Base-by-base conservation (phyloP, 92 coral and sea anemone genomes). In the Micromussa lordhowensis region DNA sequence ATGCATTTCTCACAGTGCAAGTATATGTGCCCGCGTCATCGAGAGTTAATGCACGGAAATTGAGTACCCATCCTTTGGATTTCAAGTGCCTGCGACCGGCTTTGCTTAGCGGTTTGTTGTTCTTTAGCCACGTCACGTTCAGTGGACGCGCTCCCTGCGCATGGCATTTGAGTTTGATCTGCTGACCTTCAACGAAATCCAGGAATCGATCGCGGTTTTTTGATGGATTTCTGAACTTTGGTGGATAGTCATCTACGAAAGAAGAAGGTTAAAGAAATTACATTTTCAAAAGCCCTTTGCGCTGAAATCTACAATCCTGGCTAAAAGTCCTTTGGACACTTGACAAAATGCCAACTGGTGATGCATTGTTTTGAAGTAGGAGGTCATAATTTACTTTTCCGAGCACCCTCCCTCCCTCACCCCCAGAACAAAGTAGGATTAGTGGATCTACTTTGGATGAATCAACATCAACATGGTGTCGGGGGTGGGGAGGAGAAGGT, bases 1-100 rank as follows among this genome's bases (percentile, higher is more conserved):
- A 78, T 59, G 83, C 79, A 66, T 95, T 95, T 88, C 82, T 78
- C 58, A 92, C 98, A 21, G 75, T 78, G 64, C 98, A 95, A 59
- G 75, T 69, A 87, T 94, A 95, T 1, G 63, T 82, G 11, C 96
- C 98, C 35, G 94, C 83, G 73, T 95, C 93, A 21, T 78, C 51
- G 36, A 15, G 30, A 16, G 82, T 78, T 70, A 95, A 88, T 28
- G 80, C 78, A 22, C 80, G 75, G 76, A 95, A 90, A 71, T 73
- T 68, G 68, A 95, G 77, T 17, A 92, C 92, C 96, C 95, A 92
- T 54, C 92, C 87, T 5, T 69, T 88, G 14, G 85, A 55, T 53
- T 78, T 84, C 71, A 95, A 48, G 59, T 30, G 76, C 28, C 84
- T 34, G 68, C 93, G 79, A 40, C 49, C 77, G 10, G 74, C 34